These are phyloP conservation scores for Epicauta chinensis DNA, from an alignment of 1,140 invertebrate species.

Conservation along the genomic window DNA sequence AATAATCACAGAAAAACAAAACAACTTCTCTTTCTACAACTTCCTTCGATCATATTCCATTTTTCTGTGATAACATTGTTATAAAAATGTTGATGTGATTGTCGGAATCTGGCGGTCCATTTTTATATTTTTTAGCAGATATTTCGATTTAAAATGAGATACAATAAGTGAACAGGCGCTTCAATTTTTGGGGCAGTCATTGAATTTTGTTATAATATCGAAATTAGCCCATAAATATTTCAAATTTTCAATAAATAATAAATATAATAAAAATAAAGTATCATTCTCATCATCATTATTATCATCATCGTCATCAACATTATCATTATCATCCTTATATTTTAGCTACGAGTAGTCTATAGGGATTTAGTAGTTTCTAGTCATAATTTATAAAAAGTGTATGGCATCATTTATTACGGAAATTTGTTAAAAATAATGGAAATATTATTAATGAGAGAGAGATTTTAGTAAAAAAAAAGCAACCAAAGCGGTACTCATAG, in stretches of 20 bases:
- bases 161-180: too few relatives aligned
- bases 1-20: too few relatives aligned
- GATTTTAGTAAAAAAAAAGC: conserved; percentile 16
- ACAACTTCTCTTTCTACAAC: too few relatives aligned
- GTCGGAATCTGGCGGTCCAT: conserved; percentile 14
- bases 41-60: too few relatives aligned
- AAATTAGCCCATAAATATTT: not conserved
- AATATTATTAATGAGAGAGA: not conserved
- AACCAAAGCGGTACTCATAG: conserved; percentile 22
- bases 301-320: conserved; percentile 17
- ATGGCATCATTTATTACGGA: conserved; percentile 19
- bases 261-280: not conserved
- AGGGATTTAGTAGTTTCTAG: conserved; percentile 18
- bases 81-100: not conserved
- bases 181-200: not conserved
- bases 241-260: not conserved
- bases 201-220: not conserved
- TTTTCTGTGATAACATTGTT: too few relatives aligned
- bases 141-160: too few relatives aligned
- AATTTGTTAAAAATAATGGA: too few relatives aligned
- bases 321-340: conserved; percentile 28
- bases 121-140: too few relatives aligned
- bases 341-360: conserved; percentile 31
- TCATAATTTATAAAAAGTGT: conserved; percentile 24
- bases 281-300: conserved; percentile 10